Percentiles rank a stretch among this genome's conserved stretches.
Evolutionary conservation across 2,888 invertebrate genomes (phyloP).

Genomic region (Hypselothyrea guttata): DNA sequence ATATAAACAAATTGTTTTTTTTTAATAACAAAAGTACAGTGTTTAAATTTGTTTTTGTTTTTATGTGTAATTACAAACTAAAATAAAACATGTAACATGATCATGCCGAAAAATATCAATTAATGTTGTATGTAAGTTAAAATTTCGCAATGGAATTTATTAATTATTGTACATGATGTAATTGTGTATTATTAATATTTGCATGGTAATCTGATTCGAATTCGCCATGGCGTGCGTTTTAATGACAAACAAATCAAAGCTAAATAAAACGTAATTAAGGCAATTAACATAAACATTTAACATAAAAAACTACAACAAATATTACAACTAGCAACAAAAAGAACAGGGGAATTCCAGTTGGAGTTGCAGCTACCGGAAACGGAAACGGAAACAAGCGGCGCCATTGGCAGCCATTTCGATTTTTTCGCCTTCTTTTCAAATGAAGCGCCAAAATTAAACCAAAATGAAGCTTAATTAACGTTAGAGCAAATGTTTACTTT

Average conservation of each 20-base stretch:
- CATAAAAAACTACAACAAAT: too few relatives aligned
- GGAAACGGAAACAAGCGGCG: constrained; percentile 56
- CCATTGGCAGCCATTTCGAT: constrained; percentile 36
- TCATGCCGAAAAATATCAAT: constrained; percentile 9
- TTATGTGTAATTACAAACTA: constrained; percentile 13
- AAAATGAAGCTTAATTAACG: constrained; percentile 25
- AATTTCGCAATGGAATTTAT: background rate
- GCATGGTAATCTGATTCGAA: background rate
- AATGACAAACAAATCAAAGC: constrained; percentile 2
- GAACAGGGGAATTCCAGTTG: constrained; percentile 11
- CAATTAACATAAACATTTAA: too few relatives aligned
- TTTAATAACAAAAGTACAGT: constrained; percentile 27
- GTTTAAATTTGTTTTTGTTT: too few relatives aligned
- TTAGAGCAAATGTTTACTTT: constrained; percentile 9
- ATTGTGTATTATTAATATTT: constrained; percentile 1
- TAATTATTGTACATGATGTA: background rate
- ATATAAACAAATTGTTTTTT: constrained; percentile 34
- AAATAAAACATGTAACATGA: constrained; percentile 36
- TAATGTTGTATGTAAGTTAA: constrained; percentile 5
- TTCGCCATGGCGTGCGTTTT: background rate
- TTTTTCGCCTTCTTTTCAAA: too few relatives aligned
- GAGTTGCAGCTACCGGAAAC: constrained; percentile 13
- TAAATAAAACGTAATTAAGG: too few relatives aligned
- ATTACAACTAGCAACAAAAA: too few relatives aligned
- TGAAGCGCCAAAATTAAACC: constrained; percentile 29